Conservation (phyloP, 2,888 invertebrate species). For the Protonemura montana region DNA sequence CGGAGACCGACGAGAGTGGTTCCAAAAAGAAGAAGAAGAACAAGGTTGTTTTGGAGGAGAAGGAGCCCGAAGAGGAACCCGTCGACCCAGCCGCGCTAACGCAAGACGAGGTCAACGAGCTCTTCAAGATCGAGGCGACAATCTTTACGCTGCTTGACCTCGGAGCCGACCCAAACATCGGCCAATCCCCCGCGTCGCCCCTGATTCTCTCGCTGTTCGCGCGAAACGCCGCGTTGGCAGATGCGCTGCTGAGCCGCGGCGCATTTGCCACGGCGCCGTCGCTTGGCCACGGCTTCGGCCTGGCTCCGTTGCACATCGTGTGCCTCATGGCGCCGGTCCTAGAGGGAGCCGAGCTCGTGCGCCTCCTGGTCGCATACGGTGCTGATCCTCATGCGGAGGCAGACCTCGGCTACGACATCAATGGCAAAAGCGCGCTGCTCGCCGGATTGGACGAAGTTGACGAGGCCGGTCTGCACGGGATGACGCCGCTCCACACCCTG, state of each 20-base stretch:
- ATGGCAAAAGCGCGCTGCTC: background rate
- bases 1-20: background rate
- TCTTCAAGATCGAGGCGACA: background rate
- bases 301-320: conserved; percentile 28
- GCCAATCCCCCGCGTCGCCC: background rate
- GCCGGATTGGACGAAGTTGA: background rate
- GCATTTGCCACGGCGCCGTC: background rate
- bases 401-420: background rate
- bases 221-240: background rate
- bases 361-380: background rate
- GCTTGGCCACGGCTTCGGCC: background rate
- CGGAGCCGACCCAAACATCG: conserved; percentile 38
- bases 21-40: background rate
- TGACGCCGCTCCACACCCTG: background rate
- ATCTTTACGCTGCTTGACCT: conserved; percentile 23
- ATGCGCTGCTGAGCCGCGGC: conserved; percentile 1
- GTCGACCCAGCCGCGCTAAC: background rate
- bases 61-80: background rate
- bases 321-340: background rate
- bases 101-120: background rate
- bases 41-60: background rate
- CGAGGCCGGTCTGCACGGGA: background rate
- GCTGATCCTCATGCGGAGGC: conserved; percentile 25
- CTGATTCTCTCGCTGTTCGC: conserved; percentile 26
- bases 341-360: background rate